phyloP scores from a whole-genome alignment of 35 echinoderm and acorn worm species.

The Ophiothrix spiculata region DNA sequence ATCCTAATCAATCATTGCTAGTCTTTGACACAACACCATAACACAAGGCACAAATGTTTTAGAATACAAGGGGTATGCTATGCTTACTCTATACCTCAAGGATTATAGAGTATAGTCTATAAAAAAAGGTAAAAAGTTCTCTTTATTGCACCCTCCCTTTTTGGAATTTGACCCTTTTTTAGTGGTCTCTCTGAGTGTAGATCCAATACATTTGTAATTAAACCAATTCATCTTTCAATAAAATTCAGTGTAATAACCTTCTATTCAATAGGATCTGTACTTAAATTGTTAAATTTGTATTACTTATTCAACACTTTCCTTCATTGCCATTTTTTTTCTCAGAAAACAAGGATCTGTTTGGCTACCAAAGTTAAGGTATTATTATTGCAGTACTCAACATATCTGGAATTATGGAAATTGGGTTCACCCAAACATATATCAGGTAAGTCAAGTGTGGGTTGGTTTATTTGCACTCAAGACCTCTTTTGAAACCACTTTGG shows the following conservation, averaged over 20 bases:
- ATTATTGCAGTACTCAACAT: constrained; percentile 63
- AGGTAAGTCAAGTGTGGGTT: too few relatives aligned
- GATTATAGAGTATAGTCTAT: too few relatives aligned
- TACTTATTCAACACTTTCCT: not conserved
- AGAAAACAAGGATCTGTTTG: constrained; percentile 64
- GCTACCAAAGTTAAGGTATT: constrained; percentile 63
- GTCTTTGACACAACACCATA: too few relatives aligned
- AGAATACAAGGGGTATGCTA: too few relatives aligned
- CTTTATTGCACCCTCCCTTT: not conserved
- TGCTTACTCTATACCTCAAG: too few relatives aligned
- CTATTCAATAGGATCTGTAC: not conserved
- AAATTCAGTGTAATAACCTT: not conserved
- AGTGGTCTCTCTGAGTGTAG: not conserved
- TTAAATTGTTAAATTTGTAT: not conserved
- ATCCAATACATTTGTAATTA: not conserved
- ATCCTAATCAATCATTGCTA: too few relatives aligned
- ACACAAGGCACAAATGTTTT: too few relatives aligned
- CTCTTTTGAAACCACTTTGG: too few relatives aligned
- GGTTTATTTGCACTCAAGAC: too few relatives aligned
- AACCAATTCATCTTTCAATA: not conserved
- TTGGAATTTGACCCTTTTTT: not conserved
- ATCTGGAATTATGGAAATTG: constrained; percentile 84
- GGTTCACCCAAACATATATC: constrained; percentile 48
- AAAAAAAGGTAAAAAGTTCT: too few relatives aligned
- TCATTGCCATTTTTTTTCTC: constrained; percentile 14